Percentiles rank a stretch among this genome's conserved stretches.
Evolutionary conservation across 2,797 vertebrate genomes (phyloP).

Genomic region (Spea hammondii): DNA sequence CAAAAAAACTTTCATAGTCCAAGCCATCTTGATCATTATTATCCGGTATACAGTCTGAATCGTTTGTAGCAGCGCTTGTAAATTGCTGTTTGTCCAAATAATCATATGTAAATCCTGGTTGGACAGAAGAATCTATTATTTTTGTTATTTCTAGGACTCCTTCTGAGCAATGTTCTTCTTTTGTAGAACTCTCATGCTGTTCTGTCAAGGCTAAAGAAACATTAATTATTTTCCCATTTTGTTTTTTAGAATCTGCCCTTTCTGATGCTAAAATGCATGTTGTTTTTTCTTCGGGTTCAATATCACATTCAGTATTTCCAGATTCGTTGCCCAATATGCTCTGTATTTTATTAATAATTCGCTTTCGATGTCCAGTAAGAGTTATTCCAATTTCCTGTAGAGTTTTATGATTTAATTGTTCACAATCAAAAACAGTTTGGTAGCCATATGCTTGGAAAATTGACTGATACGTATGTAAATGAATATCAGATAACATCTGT

Average conservation of each 20-base stretch:
- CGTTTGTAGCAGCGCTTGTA: neutral
- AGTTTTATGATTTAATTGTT: conserved; percentile 69
- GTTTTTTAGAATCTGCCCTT: neutral
- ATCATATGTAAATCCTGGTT: neutral
- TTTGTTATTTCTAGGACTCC: neutral
- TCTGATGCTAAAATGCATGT: neutral
- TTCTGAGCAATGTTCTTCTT: neutral
- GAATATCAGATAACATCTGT: conserved; percentile 80
- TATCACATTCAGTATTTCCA: conserved; percentile 53
- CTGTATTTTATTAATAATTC: conserved; percentile 85
- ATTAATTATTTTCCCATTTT: no score
- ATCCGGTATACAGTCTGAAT: conserved; percentile 4
- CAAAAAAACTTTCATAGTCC: conserved; percentile 20
- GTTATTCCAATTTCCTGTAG: conserved; percentile 78
- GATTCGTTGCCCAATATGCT: conserved; percentile 54
- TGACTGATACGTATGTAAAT: conserved; percentile 76
- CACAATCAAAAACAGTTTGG: conserved; percentile 71
- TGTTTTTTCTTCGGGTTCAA: conserved; percentile 42
- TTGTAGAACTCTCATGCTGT: neutral
- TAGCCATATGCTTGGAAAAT: conserved; percentile 76
- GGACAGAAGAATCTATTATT: neutral
- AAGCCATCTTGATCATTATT: neutral
- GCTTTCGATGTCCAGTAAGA: conserved; percentile 87
- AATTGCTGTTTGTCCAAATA: neutral
- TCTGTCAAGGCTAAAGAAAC: neutral